A percentile compares a stretch with the other conserved stretches of the same genome.
Conservation (phyloP, 1,140 invertebrate species). For the Diachasmimorpha longicaudata region DNA sequence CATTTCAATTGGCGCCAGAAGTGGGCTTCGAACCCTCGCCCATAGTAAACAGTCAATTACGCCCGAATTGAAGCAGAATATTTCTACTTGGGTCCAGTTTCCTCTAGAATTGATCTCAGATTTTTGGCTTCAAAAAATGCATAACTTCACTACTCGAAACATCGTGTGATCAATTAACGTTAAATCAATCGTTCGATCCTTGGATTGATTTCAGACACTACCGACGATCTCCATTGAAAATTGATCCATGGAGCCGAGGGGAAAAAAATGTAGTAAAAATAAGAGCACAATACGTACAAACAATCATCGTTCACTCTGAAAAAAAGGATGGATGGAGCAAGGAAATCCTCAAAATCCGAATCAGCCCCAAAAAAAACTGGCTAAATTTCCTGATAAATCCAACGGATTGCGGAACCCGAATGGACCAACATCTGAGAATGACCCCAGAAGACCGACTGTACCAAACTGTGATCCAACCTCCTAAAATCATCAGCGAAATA, state of each 20-base stretch:
- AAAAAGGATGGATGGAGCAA: slow-evolving; percentile 10
- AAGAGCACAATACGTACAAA: slow-evolving; percentile 27
- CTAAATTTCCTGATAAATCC: neutral
- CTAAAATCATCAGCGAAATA: neutral
- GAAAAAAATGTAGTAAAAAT: neutral
- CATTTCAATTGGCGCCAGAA: too few relatives aligned
- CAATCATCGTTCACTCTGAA: neutral
- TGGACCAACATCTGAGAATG: too few relatives aligned
- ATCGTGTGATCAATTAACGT: too few relatives aligned
- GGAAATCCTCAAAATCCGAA: neutral
- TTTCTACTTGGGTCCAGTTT: too few relatives aligned
- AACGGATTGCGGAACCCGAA: neutral
- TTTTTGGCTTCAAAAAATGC: too few relatives aligned
- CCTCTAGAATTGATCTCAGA: too few relatives aligned
- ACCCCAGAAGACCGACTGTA: too few relatives aligned
- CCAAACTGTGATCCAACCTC: too few relatives aligned
- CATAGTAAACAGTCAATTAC: too few relatives aligned
- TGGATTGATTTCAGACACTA: neutral
- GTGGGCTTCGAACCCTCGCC: too few relatives aligned
- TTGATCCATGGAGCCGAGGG: neutral
- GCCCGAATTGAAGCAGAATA: too few relatives aligned
- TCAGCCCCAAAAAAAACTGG: neutral
- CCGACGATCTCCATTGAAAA: neutral
- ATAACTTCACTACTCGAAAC: too few relatives aligned
- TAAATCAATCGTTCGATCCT: neutral